phyloP scores from a whole-genome alignment of 1,140 invertebrate species.

The Leptinotarsa lineolata region DNA sequence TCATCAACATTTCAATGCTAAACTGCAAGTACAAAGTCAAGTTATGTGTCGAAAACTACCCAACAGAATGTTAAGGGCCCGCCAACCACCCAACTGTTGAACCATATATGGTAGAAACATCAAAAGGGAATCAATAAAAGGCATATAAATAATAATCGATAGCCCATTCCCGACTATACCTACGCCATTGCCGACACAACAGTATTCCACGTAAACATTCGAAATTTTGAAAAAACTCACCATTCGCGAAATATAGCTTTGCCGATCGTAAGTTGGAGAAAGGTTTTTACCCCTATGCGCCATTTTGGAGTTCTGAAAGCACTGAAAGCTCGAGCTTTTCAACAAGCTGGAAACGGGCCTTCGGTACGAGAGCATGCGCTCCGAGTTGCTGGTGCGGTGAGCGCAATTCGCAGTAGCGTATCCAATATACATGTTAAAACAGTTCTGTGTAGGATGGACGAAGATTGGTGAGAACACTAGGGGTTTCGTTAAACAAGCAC shows the following conservation, averaged over 20 bases:
- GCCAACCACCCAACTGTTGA: constrained; percentile 19
- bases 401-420: constrained; percentile 8
- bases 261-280: constrained; percentile 31
- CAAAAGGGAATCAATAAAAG: constrained; percentile 11
- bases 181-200: not conserved
- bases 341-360: constrained; percentile 15
- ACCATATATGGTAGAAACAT: constrained; percentile 14
- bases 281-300: constrained; percentile 44
- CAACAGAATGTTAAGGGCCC: not conserved
- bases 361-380: not conserved
- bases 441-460: too few relatives aligned
- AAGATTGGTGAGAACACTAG: too few relatives aligned
- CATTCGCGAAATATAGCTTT: constrained; percentile 47
- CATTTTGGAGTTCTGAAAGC: constrained; percentile 44
- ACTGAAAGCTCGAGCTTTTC: constrained; percentile 14
- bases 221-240: constrained; percentile 34
- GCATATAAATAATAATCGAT: constrained; percentile 10
- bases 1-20: too few relatives aligned
- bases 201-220: not conserved
- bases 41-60: too few relatives aligned
- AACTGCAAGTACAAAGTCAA: too few relatives aligned
- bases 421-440: too few relatives aligned
- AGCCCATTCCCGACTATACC: not conserved
- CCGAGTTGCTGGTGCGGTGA: not conserved
- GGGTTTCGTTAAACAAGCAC: too few relatives aligned